Conservation (phyloP, 2,113 vertebrate species). For the Oxyruncus cristatus region DNA sequence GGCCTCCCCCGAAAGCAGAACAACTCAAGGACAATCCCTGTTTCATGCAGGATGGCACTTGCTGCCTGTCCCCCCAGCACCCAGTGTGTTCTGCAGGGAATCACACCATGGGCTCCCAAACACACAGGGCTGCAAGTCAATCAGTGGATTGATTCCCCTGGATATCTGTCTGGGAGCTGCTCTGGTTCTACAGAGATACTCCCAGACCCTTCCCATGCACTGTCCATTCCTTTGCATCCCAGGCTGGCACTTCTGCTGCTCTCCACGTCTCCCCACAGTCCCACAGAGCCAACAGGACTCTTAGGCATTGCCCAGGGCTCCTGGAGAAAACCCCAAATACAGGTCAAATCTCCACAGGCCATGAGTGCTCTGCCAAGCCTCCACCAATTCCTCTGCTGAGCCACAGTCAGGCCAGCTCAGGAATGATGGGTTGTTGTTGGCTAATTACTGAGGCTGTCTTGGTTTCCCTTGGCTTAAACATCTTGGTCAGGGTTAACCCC, state of each 20-base stretch:
- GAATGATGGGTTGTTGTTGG: neutral
- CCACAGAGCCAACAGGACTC: neutral
- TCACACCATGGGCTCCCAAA: neutral
- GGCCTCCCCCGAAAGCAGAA: neutral
- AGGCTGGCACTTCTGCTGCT: neutral
- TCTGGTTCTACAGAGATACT: neutral
- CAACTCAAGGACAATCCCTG: neutral
- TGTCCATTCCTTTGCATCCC: neutral
- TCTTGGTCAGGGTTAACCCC: neutral
- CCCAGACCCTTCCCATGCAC: neutral
- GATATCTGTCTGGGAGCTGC: neutral
- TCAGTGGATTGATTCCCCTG: no score
- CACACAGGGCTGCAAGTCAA: neutral
- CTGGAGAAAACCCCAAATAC: neutral
- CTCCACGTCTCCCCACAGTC: neutral
- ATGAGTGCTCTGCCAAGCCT: neutral
- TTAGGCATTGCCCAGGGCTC: neutral
- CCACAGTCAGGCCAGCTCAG: neutral
- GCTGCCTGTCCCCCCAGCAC: neutral
- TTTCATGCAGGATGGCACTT: neutral
- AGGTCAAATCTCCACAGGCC: neutral
- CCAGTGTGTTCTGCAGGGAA: neutral
- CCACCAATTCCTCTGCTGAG: neutral
- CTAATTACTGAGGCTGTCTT: neutral
- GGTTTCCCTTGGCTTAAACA: neutral